phyloP scores from a whole-genome alignment of 2,113 vertebrate genomes.

The Amphilophus citrinellus region DNA sequence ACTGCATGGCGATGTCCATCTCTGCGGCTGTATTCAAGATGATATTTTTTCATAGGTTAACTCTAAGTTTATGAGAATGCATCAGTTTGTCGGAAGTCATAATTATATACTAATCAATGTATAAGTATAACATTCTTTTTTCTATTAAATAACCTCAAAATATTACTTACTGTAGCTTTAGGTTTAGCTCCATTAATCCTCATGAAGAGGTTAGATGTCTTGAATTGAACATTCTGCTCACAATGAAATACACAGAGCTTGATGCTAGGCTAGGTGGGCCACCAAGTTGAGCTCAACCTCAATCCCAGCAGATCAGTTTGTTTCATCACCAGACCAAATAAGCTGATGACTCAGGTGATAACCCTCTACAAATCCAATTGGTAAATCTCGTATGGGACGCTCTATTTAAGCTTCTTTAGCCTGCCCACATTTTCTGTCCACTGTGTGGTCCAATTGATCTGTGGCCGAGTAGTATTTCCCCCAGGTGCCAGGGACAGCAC shows the following conservation, averaged over 20 bases:
- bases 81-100: background rate
- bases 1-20: background rate
- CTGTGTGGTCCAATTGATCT: background rate
- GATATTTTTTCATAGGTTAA: background rate
- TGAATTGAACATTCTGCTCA: background rate
- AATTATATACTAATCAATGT: background rate
- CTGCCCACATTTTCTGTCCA: background rate
- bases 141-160: background rate
- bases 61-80: background rate
- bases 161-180: background rate
- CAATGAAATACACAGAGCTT: background rate
- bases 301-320: background rate
- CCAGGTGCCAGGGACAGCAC: background rate
- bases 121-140: background rate
- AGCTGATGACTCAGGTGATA: background rate
- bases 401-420: background rate
- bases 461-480: background rate
- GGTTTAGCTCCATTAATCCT: background rate
- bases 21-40: background rate
- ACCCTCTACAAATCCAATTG: background rate
- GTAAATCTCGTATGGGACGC: background rate
- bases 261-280: background rate
- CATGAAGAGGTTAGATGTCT: background rate
- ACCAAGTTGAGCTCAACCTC: background rate
- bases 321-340: background rate